These are phyloP conservation scores for Acleris emargana DNA, from an alignment of 2,888 invertebrate genomes.

Conservation along the genomic window DNA sequence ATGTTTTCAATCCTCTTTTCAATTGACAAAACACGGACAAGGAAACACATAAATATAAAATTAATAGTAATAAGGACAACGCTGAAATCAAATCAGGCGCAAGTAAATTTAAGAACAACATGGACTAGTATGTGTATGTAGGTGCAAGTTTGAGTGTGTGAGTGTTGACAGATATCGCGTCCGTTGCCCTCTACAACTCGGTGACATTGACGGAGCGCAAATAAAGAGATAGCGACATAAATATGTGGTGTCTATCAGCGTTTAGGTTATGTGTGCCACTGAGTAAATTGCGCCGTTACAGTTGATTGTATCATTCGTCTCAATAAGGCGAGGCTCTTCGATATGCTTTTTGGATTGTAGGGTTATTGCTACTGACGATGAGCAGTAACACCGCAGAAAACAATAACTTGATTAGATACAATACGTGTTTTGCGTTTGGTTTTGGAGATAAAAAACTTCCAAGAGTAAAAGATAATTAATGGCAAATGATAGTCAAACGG, in stretches of 20 bases:
- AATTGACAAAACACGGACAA: too few relatives aligned
- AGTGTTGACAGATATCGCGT: slow-evolving; percentile 70
- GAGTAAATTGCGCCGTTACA: slow-evolving; percentile 16
- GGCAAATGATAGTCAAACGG: too few relatives aligned
- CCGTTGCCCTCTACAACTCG: slow-evolving; percentile 80
- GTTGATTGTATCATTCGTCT: slow-evolving; percentile 4
- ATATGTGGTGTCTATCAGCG: slow-evolving; percentile 49
- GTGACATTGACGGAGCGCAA: slow-evolving; percentile 81
- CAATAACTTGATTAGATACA: too few relatives aligned
- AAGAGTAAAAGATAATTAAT: too few relatives aligned
- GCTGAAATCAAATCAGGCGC: slow-evolving; percentile 48
- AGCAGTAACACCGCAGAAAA: too few relatives aligned
- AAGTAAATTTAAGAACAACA: slow-evolving; percentile 45
- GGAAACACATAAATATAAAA: too few relatives aligned
- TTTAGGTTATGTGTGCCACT: slow-evolving; percentile 23
- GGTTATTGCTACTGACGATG: too few relatives aligned
- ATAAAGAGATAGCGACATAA: slow-evolving; percentile 76
- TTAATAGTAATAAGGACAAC: background rate
- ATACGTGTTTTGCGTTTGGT: too few relatives aligned
- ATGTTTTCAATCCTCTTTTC: too few relatives aligned
- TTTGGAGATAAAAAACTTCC: too few relatives aligned
- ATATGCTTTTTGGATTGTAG: background rate
- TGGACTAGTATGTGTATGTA: slow-evolving; percentile 46
- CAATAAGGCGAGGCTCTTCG: background rate
- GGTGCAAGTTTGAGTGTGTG: slow-evolving; percentile 49